phyloP scores from a whole-genome alignment of 2,797 vertebrate genomes.

The Hydrophis major region DNA sequence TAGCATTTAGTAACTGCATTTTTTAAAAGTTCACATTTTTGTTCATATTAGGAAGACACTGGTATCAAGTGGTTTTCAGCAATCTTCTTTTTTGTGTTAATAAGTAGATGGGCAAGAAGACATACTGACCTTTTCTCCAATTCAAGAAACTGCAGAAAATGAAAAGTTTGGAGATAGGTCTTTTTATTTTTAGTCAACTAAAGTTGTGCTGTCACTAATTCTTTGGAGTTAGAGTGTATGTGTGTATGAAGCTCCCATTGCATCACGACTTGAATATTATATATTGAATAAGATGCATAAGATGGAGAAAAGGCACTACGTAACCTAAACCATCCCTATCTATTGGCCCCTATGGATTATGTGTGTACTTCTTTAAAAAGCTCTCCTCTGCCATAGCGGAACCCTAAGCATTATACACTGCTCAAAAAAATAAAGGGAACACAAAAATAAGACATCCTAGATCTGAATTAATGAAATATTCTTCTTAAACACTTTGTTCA shows the following conservation, averaged over 20 bases:
- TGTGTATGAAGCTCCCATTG: neutral
- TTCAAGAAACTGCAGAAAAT: neutral
- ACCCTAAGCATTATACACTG: no score
- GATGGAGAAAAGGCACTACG: no score
- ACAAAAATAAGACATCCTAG: no score
- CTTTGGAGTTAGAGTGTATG: neutral
- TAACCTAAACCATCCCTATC: no score
- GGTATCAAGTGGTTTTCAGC: neutral
- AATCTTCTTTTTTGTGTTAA: neutral
- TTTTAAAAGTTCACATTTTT: constrained; percentile 8
- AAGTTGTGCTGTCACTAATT: neutral
- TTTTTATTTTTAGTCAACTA: neutral
- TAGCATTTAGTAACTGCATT: neutral
- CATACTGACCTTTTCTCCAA: neutral
- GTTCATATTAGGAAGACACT: constrained; percentile 30
- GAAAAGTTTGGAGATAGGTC: neutral
- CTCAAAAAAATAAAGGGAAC: no score
- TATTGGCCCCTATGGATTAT: no score
- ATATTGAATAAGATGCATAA: neutral
- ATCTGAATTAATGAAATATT: no score
- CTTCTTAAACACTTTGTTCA: no score
- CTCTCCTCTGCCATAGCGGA: no score
- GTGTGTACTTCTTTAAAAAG: no score
- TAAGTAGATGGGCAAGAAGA: neutral
- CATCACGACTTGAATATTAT: neutral